These are phyloP conservation scores for Drosophila hydei DNA, from an alignment of 1,140 invertebrate species.

Conservation along the genomic window DNA sequence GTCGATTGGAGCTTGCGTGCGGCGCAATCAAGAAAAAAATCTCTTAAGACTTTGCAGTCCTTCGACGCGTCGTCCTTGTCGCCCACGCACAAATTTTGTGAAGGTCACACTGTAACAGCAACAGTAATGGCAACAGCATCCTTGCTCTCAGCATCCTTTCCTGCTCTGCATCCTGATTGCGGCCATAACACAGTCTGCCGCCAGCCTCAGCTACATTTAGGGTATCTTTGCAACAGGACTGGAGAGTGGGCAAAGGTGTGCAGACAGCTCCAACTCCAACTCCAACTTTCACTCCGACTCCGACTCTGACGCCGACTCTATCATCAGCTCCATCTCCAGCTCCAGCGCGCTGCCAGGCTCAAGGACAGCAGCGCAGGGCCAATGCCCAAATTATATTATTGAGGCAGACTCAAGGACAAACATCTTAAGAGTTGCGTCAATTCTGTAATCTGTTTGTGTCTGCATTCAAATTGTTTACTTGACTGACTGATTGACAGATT, in stretches of 20 bases:
- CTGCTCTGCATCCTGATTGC: conserved; percentile 17
- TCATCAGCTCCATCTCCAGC: not conserved
- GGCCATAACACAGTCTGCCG: conserved; percentile 2
- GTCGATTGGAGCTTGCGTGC: not conserved
- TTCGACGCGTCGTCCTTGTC: conserved; percentile 6
- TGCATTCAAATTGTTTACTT: no score
- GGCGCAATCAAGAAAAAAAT: conserved; percentile 57
- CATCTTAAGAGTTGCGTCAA: no score
- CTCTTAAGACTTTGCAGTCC: conserved; percentile 36
- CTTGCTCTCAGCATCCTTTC: conserved; percentile 4
- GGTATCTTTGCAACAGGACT: not conserved
- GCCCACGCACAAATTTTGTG: conserved; percentile 1
- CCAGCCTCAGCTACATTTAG: not conserved
- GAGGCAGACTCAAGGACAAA: not conserved
- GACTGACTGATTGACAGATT: not conserved
- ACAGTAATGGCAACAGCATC: not conserved
- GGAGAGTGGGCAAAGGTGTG: not conserved
- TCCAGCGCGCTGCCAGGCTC: conserved; percentile 5
- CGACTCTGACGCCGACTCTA: no score
- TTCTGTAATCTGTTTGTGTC: no score
- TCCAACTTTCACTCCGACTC: not conserved
- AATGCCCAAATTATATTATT: not conserved
- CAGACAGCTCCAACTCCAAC: conserved; percentile 29
- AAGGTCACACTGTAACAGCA: conserved; percentile 38
- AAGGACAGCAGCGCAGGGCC: not conserved